A percentile compares a stretch with the other conserved stretches of the same genome.
Evolutionary conservation across 2,113 vertebrate species (phyloP).

Genomic region (Ochotona curzoniae): DNA sequence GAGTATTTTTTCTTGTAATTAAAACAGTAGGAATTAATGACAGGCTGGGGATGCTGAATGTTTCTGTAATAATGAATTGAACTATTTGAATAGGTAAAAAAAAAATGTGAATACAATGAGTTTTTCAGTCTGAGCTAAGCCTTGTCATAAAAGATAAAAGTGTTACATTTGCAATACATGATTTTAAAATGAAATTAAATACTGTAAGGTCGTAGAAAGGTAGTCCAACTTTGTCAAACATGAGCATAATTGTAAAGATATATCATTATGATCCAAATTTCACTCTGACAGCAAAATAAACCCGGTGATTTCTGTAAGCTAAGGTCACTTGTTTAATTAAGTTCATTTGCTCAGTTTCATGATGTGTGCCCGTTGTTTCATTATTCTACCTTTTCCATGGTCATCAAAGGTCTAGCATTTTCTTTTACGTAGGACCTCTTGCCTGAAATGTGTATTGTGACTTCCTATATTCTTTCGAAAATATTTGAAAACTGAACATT

Average conservation of each 20-base stretch:
- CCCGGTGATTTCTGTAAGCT: constrained; percentile 53
- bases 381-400: background rate
- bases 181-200: constrained; percentile 60
- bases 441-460: background rate
- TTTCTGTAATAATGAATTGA: constrained; percentile 82
- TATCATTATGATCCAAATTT: constrained; percentile 53
- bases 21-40: constrained; percentile 85
- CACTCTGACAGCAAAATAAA: constrained; percentile 54
- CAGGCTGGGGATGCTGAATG: constrained; percentile 74
- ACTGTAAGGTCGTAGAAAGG: constrained; percentile 58
- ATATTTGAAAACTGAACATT: background rate
- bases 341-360: background rate
- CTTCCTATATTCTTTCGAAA: background rate
- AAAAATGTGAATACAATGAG: constrained; percentile 81
- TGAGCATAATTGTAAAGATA: constrained; percentile 68
- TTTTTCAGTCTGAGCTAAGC: constrained; percentile 82
- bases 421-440: background rate
- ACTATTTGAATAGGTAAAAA: constrained; percentile 78
- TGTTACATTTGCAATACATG: constrained; percentile 76
- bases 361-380: background rate
- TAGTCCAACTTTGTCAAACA: constrained; percentile 66
- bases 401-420: background rate
- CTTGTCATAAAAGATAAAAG: constrained; percentile 79
- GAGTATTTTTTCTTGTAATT: constrained; percentile 80
- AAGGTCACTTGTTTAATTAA: constrained; percentile 49